Evolutionary conservation across 2,888 invertebrate genomes (phyloP), one percentile per base, ranked within the genome.

Genomic region (Dolichopus griseipennis): DNA sequence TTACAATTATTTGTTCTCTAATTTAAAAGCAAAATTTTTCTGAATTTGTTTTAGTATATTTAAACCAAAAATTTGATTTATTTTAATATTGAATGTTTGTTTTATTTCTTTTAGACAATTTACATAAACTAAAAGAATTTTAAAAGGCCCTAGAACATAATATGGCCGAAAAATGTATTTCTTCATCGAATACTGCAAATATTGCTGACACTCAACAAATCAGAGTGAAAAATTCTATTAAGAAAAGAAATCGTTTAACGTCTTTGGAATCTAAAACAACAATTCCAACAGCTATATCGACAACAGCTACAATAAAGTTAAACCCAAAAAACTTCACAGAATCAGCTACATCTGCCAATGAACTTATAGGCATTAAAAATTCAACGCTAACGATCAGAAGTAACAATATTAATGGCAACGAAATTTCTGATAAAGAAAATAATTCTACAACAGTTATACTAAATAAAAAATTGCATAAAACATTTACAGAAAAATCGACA

Each of bases 91-190:
- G 27, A 27, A 4, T 27, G 27, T 10, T 37, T 37, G 8, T 37
- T 7, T 7, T 37, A 34, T 37, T 37, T 37, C 4, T 52, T 52
- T 52, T 52, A 52, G 52, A 52, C 18, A 1, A 52, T 52, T 52
- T 52, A 15, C 9, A 41, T 41, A 9, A 52, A n/a, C 2, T 52
- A 15, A 18, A 52, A 12, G 6, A 18, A 52, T 3, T 12, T 52
- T 52, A n/a, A 52, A 52, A 18, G 18, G 52, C 6, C 18, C 1
- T 52, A 52, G 15, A 12, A 18, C 52, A 52, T 52, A 52, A 52
- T 52, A 64, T 64, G 64, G 64, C 33, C 18, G 64, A 64, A 64
- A 64, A 64, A 64, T 64, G 64, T 64, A 20, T 64, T 37, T 37
- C 64, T 34, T 64, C 64, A 64, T 64, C 33, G 10, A 21, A 22